Conservation (phyloP, 2,113 vertebrate species). For the Melanerpes formicivorus region DNA sequence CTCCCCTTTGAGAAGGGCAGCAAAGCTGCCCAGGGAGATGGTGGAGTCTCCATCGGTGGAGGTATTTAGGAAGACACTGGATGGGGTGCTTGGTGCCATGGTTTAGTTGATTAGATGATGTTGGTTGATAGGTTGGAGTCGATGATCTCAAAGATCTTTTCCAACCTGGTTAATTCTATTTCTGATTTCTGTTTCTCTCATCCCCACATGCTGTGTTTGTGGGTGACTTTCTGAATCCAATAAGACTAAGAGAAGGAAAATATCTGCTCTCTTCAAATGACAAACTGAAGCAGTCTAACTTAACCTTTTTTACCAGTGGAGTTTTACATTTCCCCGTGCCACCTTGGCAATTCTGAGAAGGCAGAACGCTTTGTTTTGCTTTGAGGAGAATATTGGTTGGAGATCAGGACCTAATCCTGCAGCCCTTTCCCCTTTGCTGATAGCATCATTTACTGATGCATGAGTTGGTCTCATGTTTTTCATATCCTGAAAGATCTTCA, state of each 20-base stretch:
- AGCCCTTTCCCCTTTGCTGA: background rate
- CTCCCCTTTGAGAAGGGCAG: too few species aligned
- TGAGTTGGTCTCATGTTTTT: rapidly evolving
- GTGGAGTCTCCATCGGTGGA: too few species aligned
- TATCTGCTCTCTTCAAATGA: background rate
- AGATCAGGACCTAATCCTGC: background rate
- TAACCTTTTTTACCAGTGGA: background rate
- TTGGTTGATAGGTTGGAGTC: too few species aligned
- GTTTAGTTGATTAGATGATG: too few species aligned
- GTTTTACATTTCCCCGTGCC: background rate
- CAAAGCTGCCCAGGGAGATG: too few species aligned
- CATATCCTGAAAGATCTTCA: background rate
- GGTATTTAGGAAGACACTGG: too few species aligned
- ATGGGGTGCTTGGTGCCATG: too few species aligned
- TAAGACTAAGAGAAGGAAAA: background rate
- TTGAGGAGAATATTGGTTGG: background rate
- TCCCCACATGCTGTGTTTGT: background rate
- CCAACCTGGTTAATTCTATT: too few species aligned
- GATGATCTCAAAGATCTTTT: too few species aligned
- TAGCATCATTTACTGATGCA: background rate
- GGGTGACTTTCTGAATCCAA: background rate
- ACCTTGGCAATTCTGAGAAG: background rate
- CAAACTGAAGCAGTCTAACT: background rate
- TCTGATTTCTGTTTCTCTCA: background rate
- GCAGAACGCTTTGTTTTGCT: background rate